Evolutionary conservation across 2,888 invertebrate species (phyloP), one percentile per base, ranked within the genome.

Genomic region (Drosophila bunnanda): DNA sequence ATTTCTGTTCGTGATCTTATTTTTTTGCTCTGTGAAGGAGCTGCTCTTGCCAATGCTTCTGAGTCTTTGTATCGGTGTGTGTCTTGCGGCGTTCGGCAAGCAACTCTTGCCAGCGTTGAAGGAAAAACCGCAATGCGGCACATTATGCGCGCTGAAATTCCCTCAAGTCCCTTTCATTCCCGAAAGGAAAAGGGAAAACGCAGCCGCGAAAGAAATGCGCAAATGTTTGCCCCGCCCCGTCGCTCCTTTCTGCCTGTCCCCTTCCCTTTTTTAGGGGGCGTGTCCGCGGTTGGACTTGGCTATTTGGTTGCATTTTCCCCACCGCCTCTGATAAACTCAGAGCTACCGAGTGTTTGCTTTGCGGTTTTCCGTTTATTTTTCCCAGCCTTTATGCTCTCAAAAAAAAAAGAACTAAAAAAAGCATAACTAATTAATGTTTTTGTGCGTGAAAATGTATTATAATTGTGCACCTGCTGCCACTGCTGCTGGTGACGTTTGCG

Each of bases 41-140:
- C 70, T 83, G 60, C 66, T 78, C 75, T 62, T 66, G 44, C 44
- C 48, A 41, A 22, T 46, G 38, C 38, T 30, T 46, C 41, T 53
- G n/a, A 53, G 54, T 34, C 15, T 59, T 48, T 41, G 22, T 68
- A 38, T 62, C 46, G 68, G 67, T 66, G 59, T 69, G 53, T 70
- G 72, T 78, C 72, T 75, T 82, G 77, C 70, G 77, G 79, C 61
- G 71, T 43, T 70, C 64, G 67, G 59, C 72, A 71, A 78, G 80
- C 79, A 64, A 83, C 76, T 82, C 70, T 73, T 80, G 78, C 72
- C 77, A 59, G 61, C 57, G 79, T 69, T 84, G 81, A 74, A 74
- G 74, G 70, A 90, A 89, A 86, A 88, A 75, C 89, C 90, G 89
- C 89, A 89, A 76, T 89, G 89, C 89, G 89, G 89, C 89, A 89